Conservation (phyloP, 2,113 vertebrate genomes). For the Rhineura floridana region DNA sequence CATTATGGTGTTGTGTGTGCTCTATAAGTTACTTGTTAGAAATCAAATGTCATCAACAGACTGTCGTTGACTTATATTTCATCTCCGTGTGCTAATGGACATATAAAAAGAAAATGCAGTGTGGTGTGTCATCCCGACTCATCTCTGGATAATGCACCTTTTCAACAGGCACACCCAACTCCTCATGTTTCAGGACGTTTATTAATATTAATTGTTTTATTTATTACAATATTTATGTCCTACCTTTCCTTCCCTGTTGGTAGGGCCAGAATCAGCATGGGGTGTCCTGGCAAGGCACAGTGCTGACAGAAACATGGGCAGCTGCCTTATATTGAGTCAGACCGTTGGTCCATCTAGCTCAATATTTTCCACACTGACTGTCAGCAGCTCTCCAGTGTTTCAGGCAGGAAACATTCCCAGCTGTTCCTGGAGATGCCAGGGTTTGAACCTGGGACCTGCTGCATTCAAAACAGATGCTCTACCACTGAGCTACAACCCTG, state of each 20-base stretch:
- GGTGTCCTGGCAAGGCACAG: no score
- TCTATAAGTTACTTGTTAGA: background rate
- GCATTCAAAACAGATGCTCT: no score
- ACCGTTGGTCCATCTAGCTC: no score
- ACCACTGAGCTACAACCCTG: no score
- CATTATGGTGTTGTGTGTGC: background rate
- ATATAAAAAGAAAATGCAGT: background rate
- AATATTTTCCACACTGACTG: no score
- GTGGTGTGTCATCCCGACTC: background rate
- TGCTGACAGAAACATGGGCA: no score
- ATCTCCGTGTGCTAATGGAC: background rate
- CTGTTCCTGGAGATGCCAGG: no score
- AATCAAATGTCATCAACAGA: background rate
- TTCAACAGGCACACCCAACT: background rate
- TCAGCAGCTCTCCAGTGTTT: no score
- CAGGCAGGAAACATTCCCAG: no score
- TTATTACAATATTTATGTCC: background rate
- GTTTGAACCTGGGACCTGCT: no score
- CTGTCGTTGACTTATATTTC: conserved; percentile 7
- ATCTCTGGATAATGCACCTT: background rate
- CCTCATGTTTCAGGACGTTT: background rate
- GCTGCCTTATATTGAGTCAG: no score
- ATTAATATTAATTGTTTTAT: background rate
- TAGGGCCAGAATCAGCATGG: no score
- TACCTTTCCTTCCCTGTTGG: background rate